Evolutionary conservation across 2,888 invertebrate genomes (phyloP), one percentile per base, ranked within the genome.

Genomic region (Gonocerus acuteangulatus): DNA sequence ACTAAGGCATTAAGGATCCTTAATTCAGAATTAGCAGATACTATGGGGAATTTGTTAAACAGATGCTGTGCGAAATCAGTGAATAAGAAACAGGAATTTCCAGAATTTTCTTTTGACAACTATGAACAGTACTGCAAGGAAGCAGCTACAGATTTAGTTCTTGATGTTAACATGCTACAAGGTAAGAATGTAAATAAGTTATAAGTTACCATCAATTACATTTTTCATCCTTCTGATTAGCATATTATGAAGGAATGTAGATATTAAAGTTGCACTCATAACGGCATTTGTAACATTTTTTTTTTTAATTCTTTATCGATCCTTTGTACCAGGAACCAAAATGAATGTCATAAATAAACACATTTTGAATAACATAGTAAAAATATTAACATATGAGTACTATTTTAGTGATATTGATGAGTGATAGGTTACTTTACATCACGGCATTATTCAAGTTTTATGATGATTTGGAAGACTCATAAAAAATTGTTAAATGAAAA

Each of bases 11-110:
- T 84, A 36, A 82, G 87, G 68, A 80, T 86, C 59, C 77, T 91
- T 18, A 96, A 97, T 77, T 80, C 89, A 0, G 95, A 96, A 73
- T 76, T 97, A 61, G 95, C 93, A 2, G 90, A 95, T 74, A 91
- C 89, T 0, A 74, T 95, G 16, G 96, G 95, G 21, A 97, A 97
- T 79, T 79, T 97, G 56, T 78, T 91, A 63, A 86, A 83, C 60
- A 83, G 96, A 16, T 88, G 87, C 71, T 84, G 86, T 66, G 87
- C 88, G 16, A 77, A 77, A 63, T 76, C 83, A 2, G 77, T 96
- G 58, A 96, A 96, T 81, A 86, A 87, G n/a, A 74, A 78, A 9
- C 84, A 83, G 71, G 79, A 82, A 71, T 85, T 87, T 74, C 91
- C 93, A 0, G 68, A 76, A 34, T 71, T 79, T 67, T 70, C 73